Evolutionary conservation across 1,140 invertebrate genomes (phyloP), one percentile per base, ranked within the genome.

Genomic region (Drosophila rufa): DNA sequence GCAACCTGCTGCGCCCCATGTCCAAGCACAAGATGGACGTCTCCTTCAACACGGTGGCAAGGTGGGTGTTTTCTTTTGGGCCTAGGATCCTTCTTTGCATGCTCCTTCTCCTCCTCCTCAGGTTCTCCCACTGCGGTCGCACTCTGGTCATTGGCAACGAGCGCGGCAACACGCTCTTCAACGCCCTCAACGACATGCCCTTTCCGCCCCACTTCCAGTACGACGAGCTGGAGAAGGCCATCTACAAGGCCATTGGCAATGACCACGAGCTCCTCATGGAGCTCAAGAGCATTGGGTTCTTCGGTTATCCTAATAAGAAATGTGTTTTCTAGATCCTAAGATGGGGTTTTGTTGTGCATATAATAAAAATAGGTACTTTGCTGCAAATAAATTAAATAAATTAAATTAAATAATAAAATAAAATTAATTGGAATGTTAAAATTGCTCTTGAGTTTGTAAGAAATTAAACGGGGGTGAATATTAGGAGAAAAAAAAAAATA

Each of bases 71-170:
- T 36, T 27, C 0, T 15, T 33, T 17, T 1, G 0, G 0, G 19
- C 2, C 1, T 3, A 17, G 3, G 4, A 14, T 22, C 0, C 11
- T 19, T 1, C 3, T 25, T 36, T 11, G n/a, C 7, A 9, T 22
- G 9, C 0, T 22, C 45, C 5, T 14, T 1, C 19, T 22, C 40
- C 15, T 27, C 8, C 7, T 14, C 38, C 6, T 5, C 14, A 93
- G 94, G 50, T 96, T 96, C 91, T 95, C 95, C 0, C 70, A 92
- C 4, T 95, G 94, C 53, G 96, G 96, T 1, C 94, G 95, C 45
- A 95, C 96, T 59, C 83, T 96, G 6, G 93, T 95, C 3, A 94
- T 95, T 2, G 95, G 94, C 0, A 96, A 96, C 81, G 93, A 95
- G 3, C 84, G 94, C 22, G 96, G 96, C 2, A 93, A 93, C 27